Evolutionary conservation across 2,888 invertebrate species (phyloP), one percentile per base, ranked within the genome.

Genomic region (Drosophila yooni): DNA sequence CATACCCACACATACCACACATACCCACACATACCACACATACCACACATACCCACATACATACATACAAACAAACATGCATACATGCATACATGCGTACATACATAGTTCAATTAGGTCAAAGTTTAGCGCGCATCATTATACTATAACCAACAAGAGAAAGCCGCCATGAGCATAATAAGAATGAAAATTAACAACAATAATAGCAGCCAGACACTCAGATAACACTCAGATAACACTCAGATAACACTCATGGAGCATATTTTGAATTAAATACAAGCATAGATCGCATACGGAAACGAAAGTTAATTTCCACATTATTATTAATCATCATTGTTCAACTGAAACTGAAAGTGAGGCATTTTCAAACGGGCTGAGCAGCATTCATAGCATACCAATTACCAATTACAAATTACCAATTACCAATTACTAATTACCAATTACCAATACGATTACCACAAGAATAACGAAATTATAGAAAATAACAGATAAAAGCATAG

Each of bases 121-220:
- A 75, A 79, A 79, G 78, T 79, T 82, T 90, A 91, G 90, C 83
- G 88, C 89, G 89, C 89, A 87, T 91, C 91, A 84, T 74, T 81
- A 82, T 78, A 59, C 46, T 59, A 68, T 82, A 83, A 67, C 52
- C 70, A 64, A 68, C 27, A 66, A 62, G 54, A 29, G 48, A 40
- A 21, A 50, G 1, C 48, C 63, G 43, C 43, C 43, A 61, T 46
- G 51, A 52, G 43, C 50, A 73, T 70, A 63, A 51, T 62, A 73
- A 57, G 54, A 57, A 59, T 48, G 43, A 46, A 18, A 54, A 61
- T 31, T 50, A 33, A 29, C 34, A 29, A 33, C 7, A 58, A 27
- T 27, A 15, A 36, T 59, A 46, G 57, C 51, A 65, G 13, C 53
- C 54, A 66, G 29, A 58, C 31, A 72, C 27, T 46, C 13, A 21